Base-by-base conservation (phyloP, 2,888 invertebrate genomes). In the Herminia tarsipennalis region DNA sequence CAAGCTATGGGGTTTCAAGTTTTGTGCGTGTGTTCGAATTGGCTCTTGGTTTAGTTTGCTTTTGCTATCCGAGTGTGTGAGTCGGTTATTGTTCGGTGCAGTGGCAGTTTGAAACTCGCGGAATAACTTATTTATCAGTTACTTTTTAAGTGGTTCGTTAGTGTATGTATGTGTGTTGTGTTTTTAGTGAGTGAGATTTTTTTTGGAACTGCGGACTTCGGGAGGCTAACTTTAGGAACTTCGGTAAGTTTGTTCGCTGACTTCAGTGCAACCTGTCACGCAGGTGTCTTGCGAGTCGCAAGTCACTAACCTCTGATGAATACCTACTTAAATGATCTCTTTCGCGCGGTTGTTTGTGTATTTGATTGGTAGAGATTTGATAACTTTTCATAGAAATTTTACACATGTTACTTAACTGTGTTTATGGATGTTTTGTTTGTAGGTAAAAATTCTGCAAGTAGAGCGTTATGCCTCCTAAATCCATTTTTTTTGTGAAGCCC, bases 201-300 rank as follows among this genome's bases (percentile, higher is more conserved):
- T 55, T 59, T 68, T 59, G 65, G 61, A 68, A 57, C 56, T 66
- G 65, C 43, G 33, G 39, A 50, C 46, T 60, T 66, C 66, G 65
- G 69, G 68, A 71, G 61, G 38, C 40, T 55, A 56, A 46, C 65
- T 73, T 69, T 47, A 55, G 51, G 57, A 74, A 79, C 76, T 74
- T 80, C 66, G 81, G 87, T 82, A 78, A 75, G 76, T 77, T 78
- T 76, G 69, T 72, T 72, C 70, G 73, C 77, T 75, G 76, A 75
- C 73, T 81, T 78, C 69, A 71, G 57, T 81, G 77, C 86, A 88
- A 88, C 88, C 88, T 89, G 89, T 89, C 88, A 86, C 83, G 84
- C 88, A 89, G 89, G 89, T 90, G 89, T 88, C 87, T 86, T 73
- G 44, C 66, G 76, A 86, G 86, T 82, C 70, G 46, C 67, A 78